These are phyloP conservation scores for Choloepus hoffmanni DNA, from an alignment of 2,113 vertebrate genomes.

Conservation along the genomic window DNA sequence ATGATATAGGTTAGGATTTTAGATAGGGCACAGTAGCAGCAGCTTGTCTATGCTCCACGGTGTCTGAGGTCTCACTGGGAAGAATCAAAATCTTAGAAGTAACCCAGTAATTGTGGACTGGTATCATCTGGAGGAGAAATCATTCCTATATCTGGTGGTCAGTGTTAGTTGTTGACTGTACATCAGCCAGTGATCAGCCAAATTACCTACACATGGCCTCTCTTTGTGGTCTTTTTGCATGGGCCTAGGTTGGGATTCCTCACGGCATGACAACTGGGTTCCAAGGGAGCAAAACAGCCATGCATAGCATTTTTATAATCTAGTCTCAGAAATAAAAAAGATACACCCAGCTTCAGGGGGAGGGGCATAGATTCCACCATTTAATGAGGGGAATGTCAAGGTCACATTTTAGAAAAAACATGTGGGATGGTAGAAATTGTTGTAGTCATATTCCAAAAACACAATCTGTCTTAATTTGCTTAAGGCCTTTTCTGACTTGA, in stretches of 20 bases:
- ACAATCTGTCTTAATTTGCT: neutral
- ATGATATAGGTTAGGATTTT: neutral
- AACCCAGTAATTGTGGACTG: neutral
- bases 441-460: neutral
- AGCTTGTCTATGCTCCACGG: neutral
- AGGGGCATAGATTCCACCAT: neutral
- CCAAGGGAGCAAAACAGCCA: neutral
- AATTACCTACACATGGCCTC: neutral
- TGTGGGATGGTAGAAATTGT: neutral
- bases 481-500: neutral
- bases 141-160: neutral
- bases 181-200: neutral
- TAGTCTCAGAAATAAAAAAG: conserved; percentile 20
- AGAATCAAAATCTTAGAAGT: neutral
- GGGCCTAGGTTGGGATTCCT: neutral
- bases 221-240: neutral
- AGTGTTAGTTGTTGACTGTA: neutral
- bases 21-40: neutral
- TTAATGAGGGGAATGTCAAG: neutral
- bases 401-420: neutral
- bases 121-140: neutral
- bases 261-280: neutral
- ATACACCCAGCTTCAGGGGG: neutral
- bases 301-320: neutral
- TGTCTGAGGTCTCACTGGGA: neutral